Evolutionary conservation across 1,140 invertebrate species (phyloP).

Genomic region (Drosophila baimaii): DNA sequence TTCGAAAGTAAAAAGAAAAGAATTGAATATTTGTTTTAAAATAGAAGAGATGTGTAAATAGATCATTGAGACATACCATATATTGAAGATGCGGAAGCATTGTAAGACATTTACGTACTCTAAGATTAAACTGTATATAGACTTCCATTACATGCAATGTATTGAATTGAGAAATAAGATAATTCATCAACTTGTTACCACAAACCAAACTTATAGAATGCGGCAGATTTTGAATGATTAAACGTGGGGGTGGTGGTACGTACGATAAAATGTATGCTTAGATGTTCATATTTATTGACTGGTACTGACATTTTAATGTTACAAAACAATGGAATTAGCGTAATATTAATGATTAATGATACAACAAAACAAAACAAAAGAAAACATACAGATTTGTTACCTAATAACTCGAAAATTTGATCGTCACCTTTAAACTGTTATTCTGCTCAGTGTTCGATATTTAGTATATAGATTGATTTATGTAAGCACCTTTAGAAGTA

Average conservation of each 20-base stretch:
- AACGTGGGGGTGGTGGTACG: slow-evolving; percentile 27
- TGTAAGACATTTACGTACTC: slow-evolving; percentile 58
- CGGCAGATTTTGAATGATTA: slow-evolving; percentile 20
- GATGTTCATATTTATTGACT: slow-evolving; percentile 56
- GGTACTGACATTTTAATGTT: slow-evolving; percentile 52
- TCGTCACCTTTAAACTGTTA: slow-evolving; percentile 54
- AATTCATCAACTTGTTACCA: slow-evolving; percentile 46
- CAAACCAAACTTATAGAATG: slow-evolving; percentile 29
- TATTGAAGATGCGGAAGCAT: slow-evolving; percentile 44
- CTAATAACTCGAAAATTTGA: slow-evolving; percentile 49
- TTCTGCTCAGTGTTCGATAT: slow-evolving; percentile 53
- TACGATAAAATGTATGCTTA: slow-evolving; percentile 46
- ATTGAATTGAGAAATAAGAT: slow-evolving; percentile 58
- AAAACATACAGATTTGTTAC: slow-evolving; percentile 46
- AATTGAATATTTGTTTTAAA: slow-evolving; percentile 54
- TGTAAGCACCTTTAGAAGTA: slow-evolving; percentile 46
- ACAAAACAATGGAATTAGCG: slow-evolving; percentile 47
- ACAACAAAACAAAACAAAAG: no score
- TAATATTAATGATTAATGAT: slow-evolving; percentile 39
- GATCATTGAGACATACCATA: slow-evolving; percentile 39
- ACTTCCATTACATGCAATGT: slow-evolving; percentile 60
- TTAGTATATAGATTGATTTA: slow-evolving; percentile 53
- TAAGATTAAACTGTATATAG: slow-evolving; percentile 73
- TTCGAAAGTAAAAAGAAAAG: slow-evolving; percentile 34
- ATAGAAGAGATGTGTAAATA: slow-evolving; percentile 73